Evolutionary conservation across 2,888 invertebrate species (phyloP).

Genomic region (Tetrapedia diversipes): DNA sequence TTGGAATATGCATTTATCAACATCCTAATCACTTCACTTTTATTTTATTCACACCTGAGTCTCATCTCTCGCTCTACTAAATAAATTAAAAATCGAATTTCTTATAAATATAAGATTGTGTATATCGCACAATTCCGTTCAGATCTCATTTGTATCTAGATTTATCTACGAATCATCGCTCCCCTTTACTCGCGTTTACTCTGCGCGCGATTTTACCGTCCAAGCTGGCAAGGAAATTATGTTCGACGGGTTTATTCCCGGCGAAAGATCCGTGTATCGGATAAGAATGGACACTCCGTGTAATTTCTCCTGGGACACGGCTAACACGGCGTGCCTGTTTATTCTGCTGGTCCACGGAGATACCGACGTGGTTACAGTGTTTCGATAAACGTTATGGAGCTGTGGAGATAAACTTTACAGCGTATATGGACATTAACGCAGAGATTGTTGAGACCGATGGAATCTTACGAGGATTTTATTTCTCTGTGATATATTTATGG

Average conservation of each 20-base stretch:
- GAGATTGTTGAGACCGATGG: background rate
- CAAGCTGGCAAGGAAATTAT: background rate
- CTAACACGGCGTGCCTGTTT: background rate
- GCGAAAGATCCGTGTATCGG: background rate
- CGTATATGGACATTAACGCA: background rate
- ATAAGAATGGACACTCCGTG: conserved; percentile 40
- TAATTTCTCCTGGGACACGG: conserved; percentile 52
- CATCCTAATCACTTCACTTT: no score
- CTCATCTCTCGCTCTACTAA: no score
- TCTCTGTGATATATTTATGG: background rate
- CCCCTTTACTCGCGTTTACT: background rate
- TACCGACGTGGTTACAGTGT: background rate
- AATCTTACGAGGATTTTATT: background rate
- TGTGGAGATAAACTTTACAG: conserved; percentile 23
- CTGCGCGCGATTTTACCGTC: background rate
- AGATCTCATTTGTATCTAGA: no score
- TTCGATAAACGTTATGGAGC: conserved; percentile 22
- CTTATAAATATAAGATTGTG: no score
- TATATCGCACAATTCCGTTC: no score
- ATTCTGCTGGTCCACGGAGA: conserved; percentile 15
- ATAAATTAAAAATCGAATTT: no score
- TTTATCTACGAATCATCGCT: background rate
- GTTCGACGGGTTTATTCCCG: background rate
- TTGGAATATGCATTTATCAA: no score
- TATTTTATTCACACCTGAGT: no score